Percentiles rank a stretch among this genome's conserved stretches.
These are phyloP conservation scores for Scartelaos histophorus DNA, from an alignment of 2,113 vertebrate genomes.

Conservation along the genomic window DNA sequence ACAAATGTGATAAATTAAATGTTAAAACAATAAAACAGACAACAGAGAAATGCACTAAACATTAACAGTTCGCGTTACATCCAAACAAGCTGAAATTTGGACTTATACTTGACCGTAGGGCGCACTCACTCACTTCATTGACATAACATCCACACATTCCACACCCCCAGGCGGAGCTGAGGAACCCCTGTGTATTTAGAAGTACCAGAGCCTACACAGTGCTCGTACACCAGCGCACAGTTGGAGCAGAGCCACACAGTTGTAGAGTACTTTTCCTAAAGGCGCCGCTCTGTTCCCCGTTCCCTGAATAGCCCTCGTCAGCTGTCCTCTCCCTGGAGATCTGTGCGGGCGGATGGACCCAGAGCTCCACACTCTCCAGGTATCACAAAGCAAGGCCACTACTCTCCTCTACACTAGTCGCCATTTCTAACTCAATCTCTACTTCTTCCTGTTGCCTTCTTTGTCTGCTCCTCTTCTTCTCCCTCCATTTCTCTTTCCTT, in stretches of 20 bases:
- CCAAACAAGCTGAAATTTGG: not conserved
- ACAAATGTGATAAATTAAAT: not conserved
- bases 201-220: not conserved
- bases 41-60: not conserved
- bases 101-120: not conserved
- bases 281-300: constrained; percentile 1
- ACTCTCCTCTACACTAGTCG: not conserved
- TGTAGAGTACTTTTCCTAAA: constrained; percentile 26
- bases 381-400: constrained; percentile 58
- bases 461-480: not conserved
- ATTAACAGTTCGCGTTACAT: not conserved
- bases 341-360: constrained; percentile 51
- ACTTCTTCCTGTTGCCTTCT: not conserved
- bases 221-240: not conserved
- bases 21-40: not conserved
- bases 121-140: not conserved
- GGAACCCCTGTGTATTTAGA: not conserved
- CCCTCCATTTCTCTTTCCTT: not conserved
- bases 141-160: not conserved
- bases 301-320: constrained; percentile 56
- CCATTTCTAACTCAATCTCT: not conserved
- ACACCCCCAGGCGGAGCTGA: not conserved
- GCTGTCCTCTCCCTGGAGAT: constrained; percentile 55
- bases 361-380: constrained; percentile 48
- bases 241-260: constrained; percentile 37